These are phyloP conservation scores for Actinemys pallida DNA, from an alignment of 2,113 vertebrate genomes.

Conservation along the genomic window DNA sequence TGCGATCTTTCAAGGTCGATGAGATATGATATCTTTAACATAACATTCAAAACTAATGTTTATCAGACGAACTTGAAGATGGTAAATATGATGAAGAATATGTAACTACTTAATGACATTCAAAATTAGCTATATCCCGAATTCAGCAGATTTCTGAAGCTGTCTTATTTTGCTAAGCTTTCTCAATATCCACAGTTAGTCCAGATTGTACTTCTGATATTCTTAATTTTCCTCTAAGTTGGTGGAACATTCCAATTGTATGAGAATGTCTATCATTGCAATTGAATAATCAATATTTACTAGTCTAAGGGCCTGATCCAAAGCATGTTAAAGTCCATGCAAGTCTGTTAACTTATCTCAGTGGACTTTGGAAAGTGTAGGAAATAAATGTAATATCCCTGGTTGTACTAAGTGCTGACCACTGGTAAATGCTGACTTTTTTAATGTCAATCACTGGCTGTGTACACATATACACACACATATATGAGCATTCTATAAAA, in stretches of 20 bases:
- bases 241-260: not conserved
- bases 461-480: not conserved
- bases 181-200: not conserved
- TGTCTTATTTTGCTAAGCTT: not conserved
- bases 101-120: not conserved
- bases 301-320: not conserved
- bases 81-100: not conserved
- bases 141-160: not conserved
- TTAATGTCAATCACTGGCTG: not conserved
- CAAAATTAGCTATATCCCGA: rapidly evolving
- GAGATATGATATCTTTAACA: slow-evolving; percentile 7
- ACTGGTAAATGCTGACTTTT: not conserved
- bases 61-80: not conserved
- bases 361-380: not conserved
- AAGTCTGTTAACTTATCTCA: not conserved
- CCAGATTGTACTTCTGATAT: not conserved
- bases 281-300: rapidly evolving
- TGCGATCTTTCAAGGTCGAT: not conserved
- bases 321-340: not conserved
- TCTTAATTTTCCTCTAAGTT: not conserved
- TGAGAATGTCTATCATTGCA: not conserved
- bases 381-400: not conserved
- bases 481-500: not conserved
- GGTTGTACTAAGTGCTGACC: not conserved
- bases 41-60: not conserved